Conservation (phyloP, 2,113 vertebrate species). For the Gopherus flavomarginatus region DNA sequence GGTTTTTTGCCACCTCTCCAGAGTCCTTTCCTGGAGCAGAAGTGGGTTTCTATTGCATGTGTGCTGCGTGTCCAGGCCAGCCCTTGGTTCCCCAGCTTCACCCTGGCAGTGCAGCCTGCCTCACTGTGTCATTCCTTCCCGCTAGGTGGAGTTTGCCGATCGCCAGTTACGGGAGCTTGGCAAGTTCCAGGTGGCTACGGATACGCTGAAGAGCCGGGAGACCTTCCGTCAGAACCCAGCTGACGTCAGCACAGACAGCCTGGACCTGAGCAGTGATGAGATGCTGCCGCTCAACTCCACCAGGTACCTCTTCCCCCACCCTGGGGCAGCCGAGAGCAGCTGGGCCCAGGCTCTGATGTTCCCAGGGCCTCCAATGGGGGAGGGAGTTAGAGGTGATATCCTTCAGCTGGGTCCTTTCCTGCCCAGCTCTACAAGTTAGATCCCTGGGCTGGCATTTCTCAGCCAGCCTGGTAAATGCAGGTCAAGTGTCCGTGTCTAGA, state of each 20-base stretch:
- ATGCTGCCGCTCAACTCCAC: slow-evolving; percentile 73
- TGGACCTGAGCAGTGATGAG: slow-evolving; percentile 86
- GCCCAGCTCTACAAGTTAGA: not conserved
- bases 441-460: not conserved
- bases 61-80: not conserved
- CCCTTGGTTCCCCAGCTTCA: not conserved
- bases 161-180: slow-evolving; percentile 80
- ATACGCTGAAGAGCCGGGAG: slow-evolving; percentile 65
- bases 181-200: slow-evolving; percentile 69
- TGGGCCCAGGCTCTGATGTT: not conserved
- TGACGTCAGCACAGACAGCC: slow-evolving; percentile 85
- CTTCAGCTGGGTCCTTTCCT: not conserved
- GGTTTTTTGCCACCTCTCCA: not conserved
- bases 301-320: slow-evolving; percentile 73
- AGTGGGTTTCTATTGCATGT: not conserved
- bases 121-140: not conserved
- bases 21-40: too few species aligned
- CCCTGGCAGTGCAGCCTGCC: not conserved
- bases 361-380: not conserved
- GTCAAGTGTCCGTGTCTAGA: not conserved
- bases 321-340: fast-evolving
- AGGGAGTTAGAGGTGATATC: not conserved
- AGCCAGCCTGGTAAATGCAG: not conserved
- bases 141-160: slow-evolving; percentile 85
- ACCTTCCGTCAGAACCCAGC: slow-evolving; percentile 53